Percentiles rank a stretch among this genome's conserved stretches.
phyloP scores from a whole-genome alignment of 2,888 invertebrate genomes.

The Drosophila siamana region DNA sequence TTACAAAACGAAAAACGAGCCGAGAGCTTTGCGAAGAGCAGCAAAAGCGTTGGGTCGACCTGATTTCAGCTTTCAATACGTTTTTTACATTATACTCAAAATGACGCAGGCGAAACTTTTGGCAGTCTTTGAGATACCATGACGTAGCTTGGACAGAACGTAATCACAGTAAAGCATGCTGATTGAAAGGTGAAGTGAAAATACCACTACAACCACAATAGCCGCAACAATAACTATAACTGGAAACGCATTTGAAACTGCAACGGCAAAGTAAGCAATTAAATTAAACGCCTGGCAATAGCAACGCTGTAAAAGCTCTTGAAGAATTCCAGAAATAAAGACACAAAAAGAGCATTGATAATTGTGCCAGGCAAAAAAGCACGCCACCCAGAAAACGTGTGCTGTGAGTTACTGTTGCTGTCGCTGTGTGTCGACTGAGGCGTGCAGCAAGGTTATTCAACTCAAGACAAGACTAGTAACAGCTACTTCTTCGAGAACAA shows the following conservation, averaged over 20 bases:
- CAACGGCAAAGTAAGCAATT: conserved; percentile 10
- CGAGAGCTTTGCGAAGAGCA: conserved; percentile 51
- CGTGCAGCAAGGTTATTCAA: conserved; percentile 59
- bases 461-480: conserved; percentile 18
- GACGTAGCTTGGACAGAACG: conserved; percentile 64
- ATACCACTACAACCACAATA: not conserved
- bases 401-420: conserved; percentile 1
- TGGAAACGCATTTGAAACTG: not conserved
- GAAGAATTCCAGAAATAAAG: conserved; percentile 31
- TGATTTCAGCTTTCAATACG: conserved; percentile 49
- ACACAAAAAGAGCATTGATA: conserved; percentile 33
- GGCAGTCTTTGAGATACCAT: conserved; percentile 62
- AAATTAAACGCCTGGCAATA: conserved; percentile 16
- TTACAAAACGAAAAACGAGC: conserved; percentile 37
- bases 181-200: conserved; percentile 9
- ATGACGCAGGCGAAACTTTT: conserved; percentile 62
- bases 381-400: conserved; percentile 34
- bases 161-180: conserved; percentile 15
- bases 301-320: conserved; percentile 37
- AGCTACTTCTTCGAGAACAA: conserved; percentile 4
- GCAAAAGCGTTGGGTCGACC: conserved; percentile 45
- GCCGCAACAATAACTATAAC: conserved; percentile 1
- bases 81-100: conserved; percentile 50
- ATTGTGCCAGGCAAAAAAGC: conserved; percentile 51
- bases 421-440: conserved; percentile 1